phyloP scores from a whole-genome alignment of 2,113 vertebrate genomes.

The Sigmodon hispidus region DNA sequence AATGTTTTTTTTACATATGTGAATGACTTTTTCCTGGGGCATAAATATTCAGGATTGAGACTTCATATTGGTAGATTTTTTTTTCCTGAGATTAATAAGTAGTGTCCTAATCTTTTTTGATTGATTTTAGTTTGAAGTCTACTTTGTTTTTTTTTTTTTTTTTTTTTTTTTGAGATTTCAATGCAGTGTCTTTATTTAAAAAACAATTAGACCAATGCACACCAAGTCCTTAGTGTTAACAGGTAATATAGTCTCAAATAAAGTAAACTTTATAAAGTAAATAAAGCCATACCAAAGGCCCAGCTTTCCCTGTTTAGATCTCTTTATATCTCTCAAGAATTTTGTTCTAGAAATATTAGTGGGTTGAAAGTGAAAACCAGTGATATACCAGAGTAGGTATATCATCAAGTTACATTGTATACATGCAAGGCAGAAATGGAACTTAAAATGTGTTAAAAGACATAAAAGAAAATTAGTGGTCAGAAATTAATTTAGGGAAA shows the following conservation, averaged over 20 bases:
- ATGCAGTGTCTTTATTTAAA: neutral
- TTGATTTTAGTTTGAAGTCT: too few relatives aligned
- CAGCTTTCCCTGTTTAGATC: too few relatives aligned
- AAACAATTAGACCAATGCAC: neutral
- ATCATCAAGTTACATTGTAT: neutral
- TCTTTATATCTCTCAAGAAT: neutral
- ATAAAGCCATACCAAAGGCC: neutral
- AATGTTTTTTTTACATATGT: too few relatives aligned
- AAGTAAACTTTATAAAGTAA: neutral
- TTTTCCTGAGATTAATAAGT: too few relatives aligned
- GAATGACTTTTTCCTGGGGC: too few relatives aligned
- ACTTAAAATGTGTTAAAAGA: neutral
- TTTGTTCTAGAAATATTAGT: neutral
- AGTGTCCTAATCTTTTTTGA: too few relatives aligned
- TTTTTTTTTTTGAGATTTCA: neutral
- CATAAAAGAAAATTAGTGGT: neutral
- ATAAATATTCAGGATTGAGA: too few relatives aligned
- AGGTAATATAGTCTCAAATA: neutral
- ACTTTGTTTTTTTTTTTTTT: too few relatives aligned
- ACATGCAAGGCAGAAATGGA: too few relatives aligned
- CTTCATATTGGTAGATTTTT: too few relatives aligned
- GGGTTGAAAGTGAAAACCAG: neutral
- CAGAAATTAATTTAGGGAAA: neutral
- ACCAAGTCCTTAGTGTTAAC: neutral
- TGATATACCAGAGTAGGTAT: too few relatives aligned